Conservation (phyloP, 1,140 invertebrate genomes). For the Ceratosolen fusciceps region DNA sequence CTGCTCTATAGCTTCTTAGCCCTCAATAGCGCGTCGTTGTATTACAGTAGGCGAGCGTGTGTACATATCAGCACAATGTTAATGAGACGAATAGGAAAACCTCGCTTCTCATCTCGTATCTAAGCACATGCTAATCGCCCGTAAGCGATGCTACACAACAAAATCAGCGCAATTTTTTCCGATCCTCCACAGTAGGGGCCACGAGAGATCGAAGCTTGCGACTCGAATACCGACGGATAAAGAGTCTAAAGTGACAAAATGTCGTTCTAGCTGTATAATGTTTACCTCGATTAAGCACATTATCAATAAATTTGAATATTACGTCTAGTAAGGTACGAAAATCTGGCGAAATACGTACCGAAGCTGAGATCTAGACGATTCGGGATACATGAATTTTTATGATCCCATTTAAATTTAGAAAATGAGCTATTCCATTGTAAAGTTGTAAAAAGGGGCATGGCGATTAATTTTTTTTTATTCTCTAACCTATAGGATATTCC, state of each 20-base stretch:
- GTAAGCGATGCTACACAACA: conserved; percentile 23
- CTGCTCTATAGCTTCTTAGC: conserved; percentile 25
- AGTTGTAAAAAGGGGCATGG: too few species aligned
- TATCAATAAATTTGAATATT: too few species aligned
- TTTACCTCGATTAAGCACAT: too few species aligned
- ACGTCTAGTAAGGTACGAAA: too few species aligned
- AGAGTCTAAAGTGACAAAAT: too few species aligned
- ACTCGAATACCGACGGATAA: too few species aligned
- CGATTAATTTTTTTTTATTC: neutral
- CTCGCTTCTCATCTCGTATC: conserved; percentile 49
- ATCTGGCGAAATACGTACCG: too few species aligned
- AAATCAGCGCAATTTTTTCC: conserved; percentile 26
- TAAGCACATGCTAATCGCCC: conserved; percentile 50
- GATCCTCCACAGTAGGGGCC: neutral
- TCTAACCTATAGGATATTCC: neutral
- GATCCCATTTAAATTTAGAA: too few species aligned
- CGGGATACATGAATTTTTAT: too few species aligned
- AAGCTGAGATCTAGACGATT: too few species aligned
- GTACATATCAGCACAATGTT: conserved; percentile 49
- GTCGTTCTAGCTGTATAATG: too few species aligned
- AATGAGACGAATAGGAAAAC: conserved; percentile 49
- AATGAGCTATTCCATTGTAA: too few species aligned
- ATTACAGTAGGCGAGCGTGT: conserved; percentile 45
- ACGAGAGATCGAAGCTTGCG: neutral
- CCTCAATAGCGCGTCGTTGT: neutral